These are phyloP conservation scores for Cantharis lateralis DNA, from an alignment of 2,888 invertebrate species.

Conservation along the genomic window DNA sequence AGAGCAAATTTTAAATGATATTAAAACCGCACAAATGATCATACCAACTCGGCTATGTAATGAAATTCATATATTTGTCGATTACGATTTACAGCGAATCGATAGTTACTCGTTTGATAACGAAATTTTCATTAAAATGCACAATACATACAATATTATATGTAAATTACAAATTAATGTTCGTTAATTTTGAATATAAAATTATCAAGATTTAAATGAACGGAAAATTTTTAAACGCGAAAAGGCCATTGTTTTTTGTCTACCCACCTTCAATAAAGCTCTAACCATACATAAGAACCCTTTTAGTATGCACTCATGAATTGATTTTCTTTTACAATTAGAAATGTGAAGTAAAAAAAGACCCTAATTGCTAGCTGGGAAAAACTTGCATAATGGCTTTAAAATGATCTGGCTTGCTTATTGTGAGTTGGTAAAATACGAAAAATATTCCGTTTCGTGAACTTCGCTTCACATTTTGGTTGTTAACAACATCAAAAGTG, in stretches of 20 bases:
- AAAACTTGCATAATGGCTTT: constrained; percentile 3
- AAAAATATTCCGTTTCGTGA: background rate
- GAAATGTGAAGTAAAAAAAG: constrained; percentile 3
- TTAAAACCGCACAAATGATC: constrained; percentile 27
- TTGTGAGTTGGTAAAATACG: background rate
- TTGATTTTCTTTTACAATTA: constrained; percentile 4
- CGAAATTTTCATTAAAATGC: background rate
- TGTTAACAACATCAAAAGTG: background rate
- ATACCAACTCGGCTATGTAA: constrained; percentile 5
- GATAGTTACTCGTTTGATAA: background rate
- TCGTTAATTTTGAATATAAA: background rate
- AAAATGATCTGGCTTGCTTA: background rate
- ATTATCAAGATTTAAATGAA: background rate
- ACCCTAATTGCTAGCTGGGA: background rate
- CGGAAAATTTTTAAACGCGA: background rate
- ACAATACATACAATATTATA: background rate
- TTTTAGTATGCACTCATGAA: constrained; percentile 1
- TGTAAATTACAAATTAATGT: background rate
- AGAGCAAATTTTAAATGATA: constrained; percentile 31
- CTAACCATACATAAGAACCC: background rate
- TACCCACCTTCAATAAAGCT: background rate
- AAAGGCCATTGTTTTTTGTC: background rate
- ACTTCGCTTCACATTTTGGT: background rate
- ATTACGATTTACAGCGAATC: background rate
- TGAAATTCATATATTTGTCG: constrained; percentile 4